Base-by-base conservation (phyloP, 1,140 invertebrate genomes). In the Gonioctena quinquepunctata region DNA sequence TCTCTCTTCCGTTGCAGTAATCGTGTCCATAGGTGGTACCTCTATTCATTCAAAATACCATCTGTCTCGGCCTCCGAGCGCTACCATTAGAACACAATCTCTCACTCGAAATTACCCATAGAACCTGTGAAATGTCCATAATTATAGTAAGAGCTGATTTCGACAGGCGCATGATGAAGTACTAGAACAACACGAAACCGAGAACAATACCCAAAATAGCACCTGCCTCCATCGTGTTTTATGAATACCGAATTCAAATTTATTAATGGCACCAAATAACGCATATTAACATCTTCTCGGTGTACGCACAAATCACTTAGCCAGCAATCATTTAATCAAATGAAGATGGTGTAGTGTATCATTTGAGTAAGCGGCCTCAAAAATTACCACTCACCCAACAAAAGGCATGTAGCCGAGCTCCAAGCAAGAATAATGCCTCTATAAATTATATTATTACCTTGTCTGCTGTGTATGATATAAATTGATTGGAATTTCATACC, bases 391-490 rank as follows among this genome's bases (percentile, higher is more conserved):
- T 65, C 66, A 56, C 69, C 49, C 74, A 77, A 79, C 77, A 79
- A 79, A 79, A 79, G 77, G 71, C 72, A 77, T 77, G 77, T 76
- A 77, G 76, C 72, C 49, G 56, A 69, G 72, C 71, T 74, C 57
- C 59, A 60, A 71, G 71, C 71, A 65, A 66, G 76, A 76, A 81
- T 80, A 81, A 81, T 80, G 74, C 80, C 66, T 71, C 80, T 64
- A 82, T 82, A 82, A 82, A 82, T 82, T 82, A 82, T 82, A 81
- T 82, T 82, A 82, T 82, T 82, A 82, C 79, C 80, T 81, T 82
- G 80, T 82, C 80, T 73, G 78, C 73, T 73, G 78, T 79, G 77
- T 82, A 82, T 81, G 80, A 82, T 79, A 82, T 82, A 82, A 81
- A 82, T 82, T 80, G 79, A 81, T 81, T 80, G 80, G 80, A 82